Evolutionary conservation across 2,888 invertebrate species (phyloP).

Genomic region (Phragmatobia fuliginosa): DNA sequence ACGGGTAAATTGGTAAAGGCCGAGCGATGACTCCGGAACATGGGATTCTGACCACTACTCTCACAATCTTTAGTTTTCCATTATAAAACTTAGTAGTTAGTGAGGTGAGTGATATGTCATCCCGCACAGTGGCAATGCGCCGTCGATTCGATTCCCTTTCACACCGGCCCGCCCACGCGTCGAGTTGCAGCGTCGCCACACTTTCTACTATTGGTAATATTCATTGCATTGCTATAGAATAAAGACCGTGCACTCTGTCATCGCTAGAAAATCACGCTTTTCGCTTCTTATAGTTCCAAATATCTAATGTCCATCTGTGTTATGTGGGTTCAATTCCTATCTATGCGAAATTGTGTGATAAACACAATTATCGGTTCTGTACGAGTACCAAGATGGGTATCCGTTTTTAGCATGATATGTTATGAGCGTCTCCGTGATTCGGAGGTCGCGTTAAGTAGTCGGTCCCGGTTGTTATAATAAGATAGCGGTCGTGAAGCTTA

Average conservation of each 20-base stretch:
- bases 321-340: too few relatives aligned
- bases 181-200: slow-evolving; percentile 18
- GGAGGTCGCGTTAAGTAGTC: too few relatives aligned
- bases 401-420: too few relatives aligned
- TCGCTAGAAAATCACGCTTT: neutral
- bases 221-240: neutral
- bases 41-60: neutral
- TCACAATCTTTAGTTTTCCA: neutral
- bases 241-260: neutral
- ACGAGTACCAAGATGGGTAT: too few relatives aligned
- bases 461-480: too few relatives aligned
- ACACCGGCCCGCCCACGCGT: slow-evolving; percentile 53
- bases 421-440: too few relatives aligned
- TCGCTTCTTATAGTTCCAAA: neutral
- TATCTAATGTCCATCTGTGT: too few relatives aligned
- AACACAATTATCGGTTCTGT: too few relatives aligned
- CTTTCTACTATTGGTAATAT: slow-evolving; percentile 47
- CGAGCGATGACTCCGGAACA: neutral
- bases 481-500: too few relatives aligned
- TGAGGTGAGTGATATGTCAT: neutral
- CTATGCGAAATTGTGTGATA: too few relatives aligned
- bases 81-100: neutral
- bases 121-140: slow-evolving; percentile 14
- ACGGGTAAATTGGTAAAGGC: too few relatives aligned
- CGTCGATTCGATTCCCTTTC: slow-evolving; percentile 41